Percentiles rank a stretch among this genome's conserved stretches.
phyloP scores from a whole-genome alignment of 2,113 vertebrate species.

The Isurus oxyrinchus region DNA sequence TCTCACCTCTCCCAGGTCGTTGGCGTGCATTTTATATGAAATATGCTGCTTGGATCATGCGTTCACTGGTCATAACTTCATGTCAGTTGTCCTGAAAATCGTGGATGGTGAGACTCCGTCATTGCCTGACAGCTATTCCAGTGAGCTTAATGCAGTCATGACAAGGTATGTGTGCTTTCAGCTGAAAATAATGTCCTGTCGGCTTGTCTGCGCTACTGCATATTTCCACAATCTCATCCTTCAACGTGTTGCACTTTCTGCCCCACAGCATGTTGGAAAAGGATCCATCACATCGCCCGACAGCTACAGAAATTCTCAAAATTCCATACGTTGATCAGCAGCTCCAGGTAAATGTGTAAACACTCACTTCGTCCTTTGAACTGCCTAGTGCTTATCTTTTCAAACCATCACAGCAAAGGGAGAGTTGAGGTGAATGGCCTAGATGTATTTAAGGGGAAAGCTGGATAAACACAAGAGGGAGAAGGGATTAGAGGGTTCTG shows the following conservation, averaged over 20 bases:
- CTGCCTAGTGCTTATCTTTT: background rate
- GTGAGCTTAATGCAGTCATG: constrained; percentile 62
- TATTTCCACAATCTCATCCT: background rate
- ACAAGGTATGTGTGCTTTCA: constrained; percentile 53
- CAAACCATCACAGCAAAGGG: background rate
- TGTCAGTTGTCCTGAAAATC: constrained; percentile 70
- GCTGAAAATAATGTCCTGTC: background rate
- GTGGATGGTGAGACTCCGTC: constrained; percentile 67
- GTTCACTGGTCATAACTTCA: constrained; percentile 71
- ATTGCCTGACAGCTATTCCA: constrained; percentile 60
- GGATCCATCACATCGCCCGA: constrained; percentile 58
- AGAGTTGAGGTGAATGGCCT: background rate
- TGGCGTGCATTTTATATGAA: constrained; percentile 78
- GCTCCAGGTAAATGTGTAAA: constrained; percentile 52
- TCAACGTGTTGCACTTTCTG: background rate
- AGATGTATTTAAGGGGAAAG: background rate
- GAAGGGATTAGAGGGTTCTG: background rate
- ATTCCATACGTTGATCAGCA: constrained; percentile 56
- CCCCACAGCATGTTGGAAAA: constrained; percentile 69
- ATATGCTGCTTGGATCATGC: constrained; percentile 74
- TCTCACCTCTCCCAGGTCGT: constrained; percentile 57
- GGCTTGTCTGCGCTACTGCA: background rate
- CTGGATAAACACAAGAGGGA: background rate
- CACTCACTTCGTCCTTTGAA: background rate
- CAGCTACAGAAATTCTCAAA: constrained; percentile 65